Conservation (phyloP, 1,140 invertebrate genomes). For the Pseudomyrmex dendroicus region DNA sequence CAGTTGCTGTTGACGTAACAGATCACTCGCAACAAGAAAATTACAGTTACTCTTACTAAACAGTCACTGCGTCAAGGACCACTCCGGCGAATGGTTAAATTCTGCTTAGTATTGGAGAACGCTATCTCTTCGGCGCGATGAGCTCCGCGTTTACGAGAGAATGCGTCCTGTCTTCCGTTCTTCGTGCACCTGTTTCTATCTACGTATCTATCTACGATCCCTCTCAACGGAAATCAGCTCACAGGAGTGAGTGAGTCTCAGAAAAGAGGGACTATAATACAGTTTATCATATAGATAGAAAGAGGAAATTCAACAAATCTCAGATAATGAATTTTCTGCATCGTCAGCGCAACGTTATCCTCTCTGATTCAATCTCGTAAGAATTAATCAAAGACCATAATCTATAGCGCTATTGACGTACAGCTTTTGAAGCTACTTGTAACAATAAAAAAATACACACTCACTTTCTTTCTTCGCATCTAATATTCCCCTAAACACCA, state of each 20-base stretch:
- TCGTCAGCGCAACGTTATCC: background rate
- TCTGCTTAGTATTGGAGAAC: slow-evolving; percentile 10
- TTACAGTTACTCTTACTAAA: slow-evolving; percentile 6
- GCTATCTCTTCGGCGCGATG: slow-evolving; percentile 31
- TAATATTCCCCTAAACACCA: slow-evolving; percentile 46
- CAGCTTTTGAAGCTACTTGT: background rate
- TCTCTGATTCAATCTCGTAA: background rate
- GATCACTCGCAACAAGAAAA: slow-evolving; percentile 36
- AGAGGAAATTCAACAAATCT: slow-evolving; percentile 14
- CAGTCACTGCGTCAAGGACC: background rate
- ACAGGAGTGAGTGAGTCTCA: background rate
- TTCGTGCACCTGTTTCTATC: slow-evolving; percentile 1
- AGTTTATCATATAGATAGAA: slow-evolving; percentile 11
- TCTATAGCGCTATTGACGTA: background rate
- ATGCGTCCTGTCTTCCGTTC: slow-evolving; percentile 28
- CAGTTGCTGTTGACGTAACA: slow-evolving; percentile 21
- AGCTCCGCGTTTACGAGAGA: slow-evolving; percentile 10
- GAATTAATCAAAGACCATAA: background rate
- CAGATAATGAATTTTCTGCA: slow-evolving; percentile 20
- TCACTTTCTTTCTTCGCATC: background rate
- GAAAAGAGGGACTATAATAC: background rate
- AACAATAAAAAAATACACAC: slow-evolving; percentile 3
- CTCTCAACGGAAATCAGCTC: slow-evolving; percentile 43
- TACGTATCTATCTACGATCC: slow-evolving; percentile 13
- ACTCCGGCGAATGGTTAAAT: slow-evolving; percentile 16